Conservation (phyloP, 1,140 invertebrate species). For the Meloidogyne hapla region DNA sequence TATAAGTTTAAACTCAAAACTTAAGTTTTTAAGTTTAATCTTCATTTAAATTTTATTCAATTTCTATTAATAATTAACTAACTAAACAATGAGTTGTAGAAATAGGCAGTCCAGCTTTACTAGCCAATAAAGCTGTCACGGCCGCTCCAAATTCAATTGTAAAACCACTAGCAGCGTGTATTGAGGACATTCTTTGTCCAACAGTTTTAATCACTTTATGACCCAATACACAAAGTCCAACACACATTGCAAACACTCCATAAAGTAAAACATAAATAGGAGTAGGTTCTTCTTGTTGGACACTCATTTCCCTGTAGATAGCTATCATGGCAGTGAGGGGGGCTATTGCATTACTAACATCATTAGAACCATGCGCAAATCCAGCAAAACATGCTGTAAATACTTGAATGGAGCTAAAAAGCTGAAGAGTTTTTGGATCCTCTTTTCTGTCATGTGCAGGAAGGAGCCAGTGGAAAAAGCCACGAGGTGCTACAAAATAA, state of each 20-base stretch:
- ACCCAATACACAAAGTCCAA: constrained; percentile 91
- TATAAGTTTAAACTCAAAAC: neutral
- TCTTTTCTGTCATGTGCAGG: constrained; percentile 48
- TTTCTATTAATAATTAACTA: neutral
- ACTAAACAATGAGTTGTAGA: constrained; percentile 98
- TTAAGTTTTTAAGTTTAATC: neutral
- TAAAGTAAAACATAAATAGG: constrained; percentile 72
- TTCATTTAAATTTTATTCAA: no score
- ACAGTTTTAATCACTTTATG: constrained; percentile 90
- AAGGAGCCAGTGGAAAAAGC: constrained; percentile 53
- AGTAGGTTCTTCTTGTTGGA: constrained; percentile 34
- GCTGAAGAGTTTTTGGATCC: constrained; percentile 44
- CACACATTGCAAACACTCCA: constrained; percentile 87
- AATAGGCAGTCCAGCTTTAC: constrained; percentile 90
- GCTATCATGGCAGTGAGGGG: constrained; percentile 88
- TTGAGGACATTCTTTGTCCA: constrained; percentile 89
- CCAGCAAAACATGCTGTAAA: constrained; percentile 53
- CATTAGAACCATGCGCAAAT: constrained; percentile 51
- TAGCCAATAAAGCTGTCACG: constrained; percentile 83
- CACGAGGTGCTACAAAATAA: constrained; percentile 41
- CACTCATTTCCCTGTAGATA: constrained; percentile 68
- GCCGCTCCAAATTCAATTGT: constrained; percentile 62
- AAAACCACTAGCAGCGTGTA: constrained; percentile 76
- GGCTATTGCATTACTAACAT: constrained; percentile 83
- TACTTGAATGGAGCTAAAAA: constrained; percentile 65